Evolutionary conservation across 2,888 invertebrate species (phyloP).

Genomic region (Deilephila elpenor): DNA sequence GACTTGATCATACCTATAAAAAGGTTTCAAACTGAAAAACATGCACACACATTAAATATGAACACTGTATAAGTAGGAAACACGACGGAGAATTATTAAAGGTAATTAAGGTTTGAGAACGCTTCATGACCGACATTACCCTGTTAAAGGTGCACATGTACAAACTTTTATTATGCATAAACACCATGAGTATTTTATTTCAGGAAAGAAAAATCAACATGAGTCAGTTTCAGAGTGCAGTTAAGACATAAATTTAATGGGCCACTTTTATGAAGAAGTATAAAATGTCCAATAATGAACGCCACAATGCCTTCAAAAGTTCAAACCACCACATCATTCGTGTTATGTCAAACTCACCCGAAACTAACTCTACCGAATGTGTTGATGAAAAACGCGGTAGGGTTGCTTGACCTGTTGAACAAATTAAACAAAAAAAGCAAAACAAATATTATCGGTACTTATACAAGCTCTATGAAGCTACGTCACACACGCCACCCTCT

Average conservation of each 20-base stretch:
- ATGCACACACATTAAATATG: constrained; percentile 47
- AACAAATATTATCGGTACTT: constrained; percentile 68
- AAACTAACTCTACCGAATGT: constrained; percentile 88
- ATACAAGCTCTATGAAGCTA: constrained; percentile 70
- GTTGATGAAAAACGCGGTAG: constrained; percentile 89
- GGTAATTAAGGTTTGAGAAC: constrained; percentile 5
- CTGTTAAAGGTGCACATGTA: constrained; percentile 27
- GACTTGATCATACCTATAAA: constrained; percentile 36
- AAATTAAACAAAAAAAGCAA: constrained; percentile 84
- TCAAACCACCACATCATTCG: constrained; percentile 81
- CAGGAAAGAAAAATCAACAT: constrained; percentile 53
- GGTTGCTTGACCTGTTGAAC: constrained; percentile 89
- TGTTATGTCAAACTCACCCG: constrained; percentile 88
- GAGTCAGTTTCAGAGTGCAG: constrained; percentile 83
- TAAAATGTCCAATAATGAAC: constrained; percentile 71
- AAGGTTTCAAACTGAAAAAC: constrained; percentile 40
- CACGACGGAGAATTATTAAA: constrained; percentile 12
- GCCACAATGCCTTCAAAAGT: constrained; percentile 82
- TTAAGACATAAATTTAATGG: constrained; percentile 76
- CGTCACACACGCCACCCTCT: constrained; percentile 66
- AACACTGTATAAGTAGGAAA: constrained; percentile 38
- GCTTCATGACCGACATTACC: constrained; percentile 25
- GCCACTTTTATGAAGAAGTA: constrained; percentile 71
- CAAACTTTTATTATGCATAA: constrained; percentile 23
- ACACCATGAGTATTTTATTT: constrained; percentile 22